Evolutionary conservation across 2,797 vertebrate genomes (phyloP), one percentile per base, ranked within the genome.

Genomic region (Sparus aurata): DNA sequence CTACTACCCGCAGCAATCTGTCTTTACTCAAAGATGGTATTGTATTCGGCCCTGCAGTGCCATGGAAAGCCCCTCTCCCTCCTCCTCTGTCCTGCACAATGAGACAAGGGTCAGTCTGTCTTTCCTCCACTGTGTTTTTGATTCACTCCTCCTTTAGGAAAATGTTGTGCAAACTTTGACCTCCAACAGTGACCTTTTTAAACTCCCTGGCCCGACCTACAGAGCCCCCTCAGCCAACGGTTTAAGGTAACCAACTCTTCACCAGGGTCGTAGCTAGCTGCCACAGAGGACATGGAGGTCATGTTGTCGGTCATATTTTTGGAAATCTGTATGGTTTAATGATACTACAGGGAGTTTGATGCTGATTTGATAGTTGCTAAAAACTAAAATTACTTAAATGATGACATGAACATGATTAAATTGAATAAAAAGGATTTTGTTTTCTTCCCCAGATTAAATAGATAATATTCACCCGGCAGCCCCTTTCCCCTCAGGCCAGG

Each of bases 81-180:
- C 85, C 89, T 83, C 79, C 82, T 85, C 85, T 58, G 68, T 66
- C 75, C 82, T 79, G 73, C 80, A 83, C 74, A 84, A 87, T 76
- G 85, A 93, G 72, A 94, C 93, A 95, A 95, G 84, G 89, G 87
- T 88, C 77, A 73, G 83, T 85, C 91, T 96, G 93, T 95, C 78
- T 88, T 79, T 79, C 63, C 83, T 83, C 41, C 71, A 58, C 79
- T 79, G 64, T 90, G 90, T 91, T 92, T 92, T 91, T 90, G 78
- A 90, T 87, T 90, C 91, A 89, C 83, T 89, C 77, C 80, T 91
- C 78, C 74, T 78, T 79, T 78, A 81, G 83, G 85, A 89, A 94
- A 95, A 95, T 91, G 88, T 93, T 91, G 75, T 87, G 77, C 81
- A 92, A 94, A 91, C 94, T 94, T 89, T 94, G 87, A 91, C 92